Evolutionary conservation across 1,140 invertebrate species (phyloP).

Genomic region (Pseudomyrmex pallidus): DNA sequence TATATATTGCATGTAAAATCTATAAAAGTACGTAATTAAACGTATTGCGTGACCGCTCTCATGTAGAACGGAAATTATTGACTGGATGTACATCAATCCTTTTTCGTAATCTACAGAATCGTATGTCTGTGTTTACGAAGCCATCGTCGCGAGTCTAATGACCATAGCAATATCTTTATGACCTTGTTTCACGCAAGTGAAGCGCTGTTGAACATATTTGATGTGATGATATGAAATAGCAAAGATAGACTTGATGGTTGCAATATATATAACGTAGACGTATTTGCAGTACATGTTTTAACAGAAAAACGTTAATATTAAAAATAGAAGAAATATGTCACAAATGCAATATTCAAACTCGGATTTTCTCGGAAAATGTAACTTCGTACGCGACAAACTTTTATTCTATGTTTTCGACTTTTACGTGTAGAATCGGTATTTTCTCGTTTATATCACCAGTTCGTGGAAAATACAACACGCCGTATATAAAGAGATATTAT

Average conservation of each 20-base stretch:
- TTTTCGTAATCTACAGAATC: constrained; percentile 8
- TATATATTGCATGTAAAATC: neutral
- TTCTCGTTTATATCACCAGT: too few relatives aligned
- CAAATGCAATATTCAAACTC: neutral
- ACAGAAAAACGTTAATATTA: neutral
- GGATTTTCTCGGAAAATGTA: neutral
- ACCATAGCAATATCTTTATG: constrained; percentile 24
- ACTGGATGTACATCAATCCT: constrained; percentile 4
- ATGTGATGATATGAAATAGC: neutral
- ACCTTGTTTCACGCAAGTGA: constrained; percentile 26
- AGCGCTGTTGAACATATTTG: neutral
- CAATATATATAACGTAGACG: neutral
- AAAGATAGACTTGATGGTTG: neutral
- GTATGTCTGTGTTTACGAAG: constrained; percentile 35
- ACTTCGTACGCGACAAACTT: too few relatives aligned
- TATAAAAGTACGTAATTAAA: constrained; percentile 24
- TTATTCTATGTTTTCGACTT: too few relatives aligned
- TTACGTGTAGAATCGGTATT: too few relatives aligned
- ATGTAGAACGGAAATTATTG: constrained; percentile 19
- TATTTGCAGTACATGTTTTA: neutral
- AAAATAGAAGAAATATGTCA: too few relatives aligned
- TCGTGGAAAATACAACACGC: too few relatives aligned
- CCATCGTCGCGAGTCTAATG: constrained; percentile 13
- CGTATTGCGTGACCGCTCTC: constrained; percentile 17
- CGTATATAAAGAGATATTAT: too few relatives aligned